Conservation (phyloP, 2,113 vertebrate genomes). For the Tor tambroides region DNA sequence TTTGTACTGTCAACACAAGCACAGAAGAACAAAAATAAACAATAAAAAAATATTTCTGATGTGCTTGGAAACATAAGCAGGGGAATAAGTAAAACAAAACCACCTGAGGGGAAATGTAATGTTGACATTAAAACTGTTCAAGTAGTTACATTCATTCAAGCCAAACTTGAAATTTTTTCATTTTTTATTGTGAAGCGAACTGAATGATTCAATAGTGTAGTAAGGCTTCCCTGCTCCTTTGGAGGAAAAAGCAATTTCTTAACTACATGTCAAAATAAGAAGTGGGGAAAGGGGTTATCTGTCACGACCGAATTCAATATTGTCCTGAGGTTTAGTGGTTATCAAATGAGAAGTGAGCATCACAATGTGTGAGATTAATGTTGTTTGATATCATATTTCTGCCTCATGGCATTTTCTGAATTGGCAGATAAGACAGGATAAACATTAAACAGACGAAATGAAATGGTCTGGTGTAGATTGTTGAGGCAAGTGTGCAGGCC, state of each 20-base stretch:
- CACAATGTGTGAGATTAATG: slow-evolving; percentile 17
- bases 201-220: not conserved
- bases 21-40: not conserved
- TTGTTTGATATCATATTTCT: slow-evolving; percentile 1
- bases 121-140: not conserved
- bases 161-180: not conserved
- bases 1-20: too few species aligned
- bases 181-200: not conserved
- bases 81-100: not conserved
- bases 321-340: not conserved
- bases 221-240: not conserved
- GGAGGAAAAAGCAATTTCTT: not conserved
- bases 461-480: not conserved
- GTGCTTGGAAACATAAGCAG: not conserved
- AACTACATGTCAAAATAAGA: not conserved
- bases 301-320: not conserved
- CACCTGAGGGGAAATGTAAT: not conserved
- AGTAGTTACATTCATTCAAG: not conserved
- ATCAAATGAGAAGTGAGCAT: not conserved
- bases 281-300: not conserved
- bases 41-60: not conserved
- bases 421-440: not conserved
- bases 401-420: not conserved
- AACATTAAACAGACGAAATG: not conserved
- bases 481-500: not conserved